Percentiles rank a stretch among this genome's conserved stretches.
These are phyloP conservation scores for Polydrusus cervinus DNA, from an alignment of 2,888 invertebrate species.

Conservation along the genomic window DNA sequence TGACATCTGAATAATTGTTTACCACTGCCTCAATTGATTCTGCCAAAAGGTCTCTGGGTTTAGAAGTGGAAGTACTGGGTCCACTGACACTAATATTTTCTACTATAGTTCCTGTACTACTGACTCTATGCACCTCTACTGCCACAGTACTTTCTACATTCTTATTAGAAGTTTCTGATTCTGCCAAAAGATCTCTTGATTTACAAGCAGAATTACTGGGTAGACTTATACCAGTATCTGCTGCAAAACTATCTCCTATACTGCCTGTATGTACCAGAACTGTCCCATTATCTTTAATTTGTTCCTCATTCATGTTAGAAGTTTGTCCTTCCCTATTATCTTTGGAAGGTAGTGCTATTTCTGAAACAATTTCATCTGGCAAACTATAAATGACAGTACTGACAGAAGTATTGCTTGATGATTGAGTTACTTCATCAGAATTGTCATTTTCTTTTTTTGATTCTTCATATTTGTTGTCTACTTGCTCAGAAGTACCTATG, in stretches of 20 bases:
- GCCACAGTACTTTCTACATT: background rate
- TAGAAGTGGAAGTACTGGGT: too few species aligned
- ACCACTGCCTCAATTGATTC: slow-evolving; percentile 16
- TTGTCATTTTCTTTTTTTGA: background rate
- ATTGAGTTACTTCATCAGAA: background rate
- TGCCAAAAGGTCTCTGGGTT: background rate
- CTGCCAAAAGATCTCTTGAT: background rate
- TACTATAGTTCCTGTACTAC: background rate
- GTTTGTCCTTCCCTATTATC: background rate
- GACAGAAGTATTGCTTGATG: background rate
- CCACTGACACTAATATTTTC: too few species aligned
- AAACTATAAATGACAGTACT: slow-evolving; percentile 9
- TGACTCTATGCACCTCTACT: background rate
- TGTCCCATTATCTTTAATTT: background rate
- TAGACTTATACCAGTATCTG: too few species aligned
- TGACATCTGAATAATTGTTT: background rate
- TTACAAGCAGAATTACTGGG: too few species aligned
- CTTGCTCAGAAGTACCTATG: background rate
- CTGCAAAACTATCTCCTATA: background rate
- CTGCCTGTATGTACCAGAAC: background rate
- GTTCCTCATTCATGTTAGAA: background rate
- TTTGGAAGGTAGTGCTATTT: background rate
- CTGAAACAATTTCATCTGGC: background rate
- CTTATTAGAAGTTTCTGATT: background rate
- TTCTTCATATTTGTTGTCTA: background rate